Conservation (phyloP, 1,140 invertebrate genomes). For the Andricus grossulariae region DNA sequence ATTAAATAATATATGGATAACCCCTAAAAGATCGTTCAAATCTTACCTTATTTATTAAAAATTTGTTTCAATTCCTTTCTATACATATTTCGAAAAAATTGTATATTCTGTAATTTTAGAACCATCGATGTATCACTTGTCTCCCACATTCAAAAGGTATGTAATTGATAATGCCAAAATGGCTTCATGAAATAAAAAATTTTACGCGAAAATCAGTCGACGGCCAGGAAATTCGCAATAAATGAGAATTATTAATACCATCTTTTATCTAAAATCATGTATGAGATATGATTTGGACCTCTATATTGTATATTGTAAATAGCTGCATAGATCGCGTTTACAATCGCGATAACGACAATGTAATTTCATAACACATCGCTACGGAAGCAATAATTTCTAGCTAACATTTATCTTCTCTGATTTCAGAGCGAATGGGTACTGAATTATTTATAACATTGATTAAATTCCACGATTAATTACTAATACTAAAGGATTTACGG, state of each 20-base stretch:
- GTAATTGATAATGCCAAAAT: no score
- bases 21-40: no score
- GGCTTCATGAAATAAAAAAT: neutral
- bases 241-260: neutral
- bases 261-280: neutral
- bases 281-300: neutral
- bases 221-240: no score
- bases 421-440: slow-evolving; percentile 10
- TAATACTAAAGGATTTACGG: no score
- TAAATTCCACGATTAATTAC: neutral
- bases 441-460: slow-evolving; percentile 12
- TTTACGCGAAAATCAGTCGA: neutral
- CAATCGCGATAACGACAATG: slow-evolving; percentile 30
- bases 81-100: no score
- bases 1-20: no score
- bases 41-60: no score
- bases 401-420: slow-evolving; percentile 21
- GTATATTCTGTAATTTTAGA: no score
- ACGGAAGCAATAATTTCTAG: slow-evolving; percentile 24
- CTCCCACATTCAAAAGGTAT: no score
- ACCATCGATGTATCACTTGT: no score
- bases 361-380: slow-evolving; percentile 5
- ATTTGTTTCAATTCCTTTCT: no score
- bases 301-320: slow-evolving; percentile 12
- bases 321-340: neutral